Evolutionary conservation across 2,888 invertebrate species (phyloP).

Genomic region (Chalcis sispes): DNA sequence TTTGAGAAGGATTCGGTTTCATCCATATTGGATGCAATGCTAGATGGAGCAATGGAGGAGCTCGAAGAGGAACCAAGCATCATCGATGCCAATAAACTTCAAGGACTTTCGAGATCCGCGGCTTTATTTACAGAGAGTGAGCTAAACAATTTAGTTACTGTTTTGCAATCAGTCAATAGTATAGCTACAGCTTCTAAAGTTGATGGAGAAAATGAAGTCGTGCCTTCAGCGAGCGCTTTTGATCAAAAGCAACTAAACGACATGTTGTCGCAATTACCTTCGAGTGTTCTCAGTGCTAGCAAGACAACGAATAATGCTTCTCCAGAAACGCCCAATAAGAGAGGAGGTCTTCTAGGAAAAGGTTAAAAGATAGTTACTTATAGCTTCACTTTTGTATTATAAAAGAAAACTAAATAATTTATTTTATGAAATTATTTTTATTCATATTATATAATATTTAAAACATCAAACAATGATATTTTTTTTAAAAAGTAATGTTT

Average conservation of each 20-base stretch:
- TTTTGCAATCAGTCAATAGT: conserved; percentile 76
- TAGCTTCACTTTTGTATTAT: background rate
- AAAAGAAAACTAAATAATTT: background rate
- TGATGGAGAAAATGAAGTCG: conserved; percentile 60
- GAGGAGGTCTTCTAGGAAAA: conserved; percentile 73
- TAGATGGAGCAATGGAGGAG: conserved; percentile 76
- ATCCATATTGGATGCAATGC: conserved; percentile 85
- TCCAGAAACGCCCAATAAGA: conserved; percentile 69
- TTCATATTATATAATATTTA: no score
- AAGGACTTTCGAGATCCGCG: conserved; percentile 81
- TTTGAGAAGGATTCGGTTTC: conserved; percentile 90
- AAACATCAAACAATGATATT: no score
- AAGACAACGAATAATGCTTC: conserved; percentile 64
- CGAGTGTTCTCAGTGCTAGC: conserved; percentile 56
- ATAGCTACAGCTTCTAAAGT: conserved; percentile 17
- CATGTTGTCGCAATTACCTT: conserved; percentile 76
- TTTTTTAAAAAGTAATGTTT: no score
- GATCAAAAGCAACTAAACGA: conserved; percentile 76
- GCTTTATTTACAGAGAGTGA: conserved; percentile 84
- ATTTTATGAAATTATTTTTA: no score
- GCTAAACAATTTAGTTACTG: conserved; percentile 80
- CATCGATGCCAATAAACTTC: conserved; percentile 76
- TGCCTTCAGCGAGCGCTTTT: background rate
- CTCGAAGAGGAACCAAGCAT: conserved; percentile 76
- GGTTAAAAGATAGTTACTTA: conserved; percentile 65